These are phyloP conservation scores for Prionace glauca DNA, from an alignment of 2,797 vertebrate species.

Conservation along the genomic window DNA sequence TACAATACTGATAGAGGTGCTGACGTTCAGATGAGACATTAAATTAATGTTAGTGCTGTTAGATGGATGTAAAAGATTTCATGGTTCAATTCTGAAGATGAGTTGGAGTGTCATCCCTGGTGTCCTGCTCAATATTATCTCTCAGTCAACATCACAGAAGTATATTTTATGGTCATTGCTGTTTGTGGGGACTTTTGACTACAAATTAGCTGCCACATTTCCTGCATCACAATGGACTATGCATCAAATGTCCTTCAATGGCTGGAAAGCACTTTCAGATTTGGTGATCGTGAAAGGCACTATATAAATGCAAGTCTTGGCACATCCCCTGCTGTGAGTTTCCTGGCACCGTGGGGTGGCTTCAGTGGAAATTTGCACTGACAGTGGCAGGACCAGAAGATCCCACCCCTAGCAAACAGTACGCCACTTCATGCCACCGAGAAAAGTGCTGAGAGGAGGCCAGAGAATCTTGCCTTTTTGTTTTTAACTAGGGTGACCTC, in stretches of 20 bases:
- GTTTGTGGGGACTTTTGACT: not conserved
- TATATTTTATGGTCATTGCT: not conserved
- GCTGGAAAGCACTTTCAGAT: too few relatives aligned
- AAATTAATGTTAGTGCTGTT: not conserved
- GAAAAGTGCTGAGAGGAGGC: too few relatives aligned
- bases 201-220: not conserved
- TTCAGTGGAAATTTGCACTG: too few relatives aligned
- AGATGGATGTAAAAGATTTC: not conserved
- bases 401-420: too few relatives aligned
- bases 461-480: not conserved
- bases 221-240: too few relatives aligned
- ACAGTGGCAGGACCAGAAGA: too few relatives aligned
- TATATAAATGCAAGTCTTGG: not conserved
- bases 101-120: not conserved
- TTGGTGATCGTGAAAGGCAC: too few relatives aligned
- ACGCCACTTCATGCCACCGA: too few relatives aligned
- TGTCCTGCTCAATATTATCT: not conserved
- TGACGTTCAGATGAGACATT: not conserved
- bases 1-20: not conserved
- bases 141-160: not conserved
- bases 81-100: not conserved
- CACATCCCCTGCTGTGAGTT: too few relatives aligned
- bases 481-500: not conserved
- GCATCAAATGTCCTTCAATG: too few relatives aligned
- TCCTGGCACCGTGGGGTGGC: too few relatives aligned